Evolutionary conservation across 2,888 invertebrate genomes (phyloP).

Genomic region (Scaptomyza caliginosa): DNA sequence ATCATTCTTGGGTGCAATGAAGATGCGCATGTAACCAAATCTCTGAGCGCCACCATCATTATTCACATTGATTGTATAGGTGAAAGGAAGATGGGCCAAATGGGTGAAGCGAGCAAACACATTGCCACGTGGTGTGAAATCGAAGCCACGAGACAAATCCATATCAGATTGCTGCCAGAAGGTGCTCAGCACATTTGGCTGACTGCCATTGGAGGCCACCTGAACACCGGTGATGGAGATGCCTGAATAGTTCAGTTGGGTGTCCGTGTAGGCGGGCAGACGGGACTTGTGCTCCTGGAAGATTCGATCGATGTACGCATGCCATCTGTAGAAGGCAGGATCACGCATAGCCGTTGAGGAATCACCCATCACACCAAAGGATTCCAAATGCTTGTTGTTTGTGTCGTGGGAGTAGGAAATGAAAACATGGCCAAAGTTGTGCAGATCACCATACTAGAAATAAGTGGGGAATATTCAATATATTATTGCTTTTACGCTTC

Average conservation of each 20-base stretch:
- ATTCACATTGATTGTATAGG: slow-evolving; percentile 87
- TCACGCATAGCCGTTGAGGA: slow-evolving; percentile 94
- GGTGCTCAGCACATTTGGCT: slow-evolving; percentile 87
- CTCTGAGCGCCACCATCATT: slow-evolving; percentile 85
- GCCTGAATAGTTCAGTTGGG: slow-evolving; percentile 83
- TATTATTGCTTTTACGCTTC: too few species aligned
- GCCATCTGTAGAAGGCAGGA: slow-evolving; percentile 94
- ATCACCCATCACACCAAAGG: slow-evolving; percentile 92
- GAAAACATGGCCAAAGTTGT: slow-evolving; percentile 89
- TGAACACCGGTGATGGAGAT: slow-evolving; percentile 86
- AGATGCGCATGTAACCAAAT: slow-evolving; percentile 88
- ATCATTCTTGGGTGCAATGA: slow-evolving; percentile 88
- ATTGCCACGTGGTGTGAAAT: slow-evolving; percentile 91
- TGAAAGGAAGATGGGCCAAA: slow-evolving; percentile 89
- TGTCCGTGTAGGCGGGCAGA: slow-evolving; percentile 87
- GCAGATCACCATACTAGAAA: slow-evolving; percentile 90
- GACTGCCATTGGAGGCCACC: slow-evolving; percentile 85
- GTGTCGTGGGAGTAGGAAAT: slow-evolving; percentile 92
- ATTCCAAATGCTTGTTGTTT: slow-evolving; percentile 89
- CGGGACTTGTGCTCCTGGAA: slow-evolving; percentile 90
- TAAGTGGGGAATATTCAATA: too few species aligned
- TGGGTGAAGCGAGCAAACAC: slow-evolving; percentile 90
- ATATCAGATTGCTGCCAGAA: slow-evolving; percentile 93
- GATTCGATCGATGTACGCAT: slow-evolving; percentile 90
- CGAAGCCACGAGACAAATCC: slow-evolving; percentile 91